Evolutionary conservation across 2,113 vertebrate species (phyloP).

Genomic region (Microtus ochrogaster): DNA sequence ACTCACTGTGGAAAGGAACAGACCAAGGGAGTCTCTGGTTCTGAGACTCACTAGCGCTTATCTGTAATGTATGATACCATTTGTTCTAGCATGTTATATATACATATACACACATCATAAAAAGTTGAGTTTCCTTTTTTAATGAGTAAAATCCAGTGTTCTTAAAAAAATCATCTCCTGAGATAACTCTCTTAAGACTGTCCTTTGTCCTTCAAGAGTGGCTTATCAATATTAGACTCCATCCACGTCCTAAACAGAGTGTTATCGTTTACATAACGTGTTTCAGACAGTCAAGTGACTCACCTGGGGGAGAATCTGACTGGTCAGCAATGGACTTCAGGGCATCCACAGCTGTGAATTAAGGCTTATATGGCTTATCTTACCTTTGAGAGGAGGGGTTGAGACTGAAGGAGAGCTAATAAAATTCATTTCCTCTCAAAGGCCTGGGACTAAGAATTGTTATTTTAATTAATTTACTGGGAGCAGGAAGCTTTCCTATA

Average conservation of each 20-base stretch:
- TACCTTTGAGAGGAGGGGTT: background rate
- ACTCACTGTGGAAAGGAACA: background rate
- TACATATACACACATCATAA: background rate
- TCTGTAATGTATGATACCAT: background rate
- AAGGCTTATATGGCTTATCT: background rate
- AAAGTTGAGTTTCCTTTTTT: background rate
- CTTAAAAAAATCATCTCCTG: background rate
- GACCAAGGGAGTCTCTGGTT: background rate
- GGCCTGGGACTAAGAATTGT: conserved; percentile 1
- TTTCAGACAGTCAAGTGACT: background rate
- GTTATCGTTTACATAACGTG: background rate
- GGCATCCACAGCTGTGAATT: conserved; percentile 16
- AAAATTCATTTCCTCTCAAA: conserved; percentile 53
- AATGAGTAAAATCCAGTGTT: background rate
- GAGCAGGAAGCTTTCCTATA: conserved; percentile 34
- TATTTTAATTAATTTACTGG: background rate
- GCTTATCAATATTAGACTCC: background rate
- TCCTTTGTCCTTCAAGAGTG: background rate
- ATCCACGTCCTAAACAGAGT: background rate
- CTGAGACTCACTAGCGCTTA: background rate
- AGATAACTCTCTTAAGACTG: background rate
- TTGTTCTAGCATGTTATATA: background rate
- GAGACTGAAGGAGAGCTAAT: conserved; percentile 8
- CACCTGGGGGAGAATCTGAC: background rate
- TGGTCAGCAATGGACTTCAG: conserved; percentile 9